phyloP scores from a whole-genome alignment of 2,888 invertebrate species.

The Heliconius ismenius region DNA sequence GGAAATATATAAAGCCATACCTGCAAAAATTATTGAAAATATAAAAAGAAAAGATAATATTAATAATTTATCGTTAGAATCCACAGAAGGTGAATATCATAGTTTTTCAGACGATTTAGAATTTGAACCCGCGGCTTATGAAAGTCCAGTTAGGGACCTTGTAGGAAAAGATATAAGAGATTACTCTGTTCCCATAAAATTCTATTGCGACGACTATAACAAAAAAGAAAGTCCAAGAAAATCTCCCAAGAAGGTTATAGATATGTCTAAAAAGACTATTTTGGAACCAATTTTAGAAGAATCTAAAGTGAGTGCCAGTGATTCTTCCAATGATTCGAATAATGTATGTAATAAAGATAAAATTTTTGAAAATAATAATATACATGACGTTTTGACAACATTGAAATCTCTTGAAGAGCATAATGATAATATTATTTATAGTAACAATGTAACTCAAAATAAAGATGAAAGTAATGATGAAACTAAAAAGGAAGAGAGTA shows the following conservation, averaged over 20 bases:
- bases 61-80: slow-evolving; percentile 53
- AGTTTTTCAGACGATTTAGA: slow-evolving; percentile 71
- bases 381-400: not conserved
- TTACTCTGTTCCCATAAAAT: slow-evolving; percentile 74
- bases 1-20: slow-evolving; percentile 10
- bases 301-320: slow-evolving; percentile 70
- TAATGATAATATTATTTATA: not conserved
- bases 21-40: slow-evolving; percentile 32
- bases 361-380: slow-evolving; percentile 7
- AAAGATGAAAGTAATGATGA: not conserved
- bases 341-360: slow-evolving; percentile 42
- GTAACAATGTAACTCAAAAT: not conserved
- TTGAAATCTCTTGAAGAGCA: not conserved
- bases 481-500: not conserved
- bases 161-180: slow-evolving; percentile 76
- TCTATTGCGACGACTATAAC: slow-evolving; percentile 69
- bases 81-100: slow-evolving; percentile 74
- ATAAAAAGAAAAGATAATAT: slow-evolving; percentile 41
- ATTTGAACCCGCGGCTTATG: slow-evolving; percentile 65
- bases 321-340: slow-evolving; percentile 55
- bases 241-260: slow-evolving; percentile 58
- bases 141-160: slow-evolving; percentile 74
- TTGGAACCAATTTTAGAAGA: slow-evolving; percentile 77
- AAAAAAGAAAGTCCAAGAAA: slow-evolving; percentile 58
- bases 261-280: slow-evolving; percentile 49